phyloP scores from a whole-genome alignment of 2,797 vertebrate genomes.

The Lycodopsis pacificus region DNA sequence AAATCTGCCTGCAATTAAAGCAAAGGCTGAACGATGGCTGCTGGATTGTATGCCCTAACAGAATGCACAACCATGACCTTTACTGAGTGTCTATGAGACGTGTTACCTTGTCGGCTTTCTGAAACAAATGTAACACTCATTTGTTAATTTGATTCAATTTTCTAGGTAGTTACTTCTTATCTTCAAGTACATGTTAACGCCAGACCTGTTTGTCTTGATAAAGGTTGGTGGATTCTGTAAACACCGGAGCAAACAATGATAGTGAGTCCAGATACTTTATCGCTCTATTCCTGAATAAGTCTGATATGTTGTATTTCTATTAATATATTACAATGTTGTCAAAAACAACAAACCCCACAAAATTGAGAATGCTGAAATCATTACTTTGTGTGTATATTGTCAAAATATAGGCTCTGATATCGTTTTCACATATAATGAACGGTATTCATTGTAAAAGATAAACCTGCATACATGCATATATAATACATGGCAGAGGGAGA shows the following conservation, averaged over 20 bases:
- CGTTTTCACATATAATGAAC: background rate
- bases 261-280: background rate
- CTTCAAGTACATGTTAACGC: background rate
- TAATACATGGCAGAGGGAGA: background rate
- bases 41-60: background rate
- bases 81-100: background rate
- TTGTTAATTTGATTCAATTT: background rate
- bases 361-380: background rate
- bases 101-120: background rate
- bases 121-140: background rate
- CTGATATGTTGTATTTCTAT: background rate
- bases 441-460: background rate
- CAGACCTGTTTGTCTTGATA: background rate
- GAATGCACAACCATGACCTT: background rate
- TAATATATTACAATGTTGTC: background rate
- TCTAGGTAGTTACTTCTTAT: background rate
- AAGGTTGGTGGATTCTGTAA: slow-evolving; percentile 1
- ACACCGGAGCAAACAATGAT: background rate
- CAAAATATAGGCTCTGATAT: background rate
- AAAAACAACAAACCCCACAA: background rate
- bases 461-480: background rate
- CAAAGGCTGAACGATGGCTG: background rate
- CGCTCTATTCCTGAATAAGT: background rate
- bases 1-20: background rate
- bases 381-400: background rate